Conservation (phyloP, 2,888 invertebrate species). For the Mechanitis messenoides region DNA sequence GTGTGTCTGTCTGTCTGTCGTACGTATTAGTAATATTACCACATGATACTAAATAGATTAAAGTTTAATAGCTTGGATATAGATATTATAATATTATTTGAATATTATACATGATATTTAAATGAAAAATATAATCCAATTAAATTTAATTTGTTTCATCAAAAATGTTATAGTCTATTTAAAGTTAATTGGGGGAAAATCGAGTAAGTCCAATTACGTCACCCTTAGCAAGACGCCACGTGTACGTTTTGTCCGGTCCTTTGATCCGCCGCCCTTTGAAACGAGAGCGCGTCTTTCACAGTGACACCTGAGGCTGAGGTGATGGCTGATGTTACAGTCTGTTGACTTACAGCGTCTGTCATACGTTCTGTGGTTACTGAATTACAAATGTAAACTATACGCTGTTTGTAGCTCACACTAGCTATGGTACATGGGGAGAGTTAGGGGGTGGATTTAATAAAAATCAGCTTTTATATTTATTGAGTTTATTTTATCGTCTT, state of each 20-base stretch:
- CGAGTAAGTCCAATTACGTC: slow-evolving; percentile 31
- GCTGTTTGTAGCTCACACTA: no score
- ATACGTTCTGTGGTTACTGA: background rate
- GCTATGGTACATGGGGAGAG: background rate
- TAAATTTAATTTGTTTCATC: background rate
- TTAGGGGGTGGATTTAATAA: no score
- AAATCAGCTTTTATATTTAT: no score
- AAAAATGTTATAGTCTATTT: slow-evolving; percentile 27
- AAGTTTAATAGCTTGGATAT: no score
- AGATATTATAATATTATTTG: no score
- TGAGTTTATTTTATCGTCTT: no score
- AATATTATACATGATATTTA: no score
- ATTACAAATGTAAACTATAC: background rate
- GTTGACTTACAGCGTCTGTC: slow-evolving; percentile 18
- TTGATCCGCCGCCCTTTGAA: slow-evolving; percentile 41
- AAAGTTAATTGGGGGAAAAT: slow-evolving; percentile 31
- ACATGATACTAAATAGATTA: no score
- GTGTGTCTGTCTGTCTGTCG: no score
- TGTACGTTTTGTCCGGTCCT: slow-evolving; percentile 35
- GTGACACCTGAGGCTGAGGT: slow-evolving; percentile 37
- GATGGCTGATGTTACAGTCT: slow-evolving; percentile 34
- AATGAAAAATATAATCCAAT: slow-evolving; percentile 2
- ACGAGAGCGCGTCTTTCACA: slow-evolving; percentile 39
- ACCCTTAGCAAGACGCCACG: slow-evolving; percentile 35
- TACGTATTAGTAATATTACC: no score